Percentiles rank a stretch among this genome's conserved stretches.
These are phyloP conservation scores for Brachionichthys hirsutus DNA, from an alignment of 2,113 vertebrate genomes.

Conservation along the genomic window DNA sequence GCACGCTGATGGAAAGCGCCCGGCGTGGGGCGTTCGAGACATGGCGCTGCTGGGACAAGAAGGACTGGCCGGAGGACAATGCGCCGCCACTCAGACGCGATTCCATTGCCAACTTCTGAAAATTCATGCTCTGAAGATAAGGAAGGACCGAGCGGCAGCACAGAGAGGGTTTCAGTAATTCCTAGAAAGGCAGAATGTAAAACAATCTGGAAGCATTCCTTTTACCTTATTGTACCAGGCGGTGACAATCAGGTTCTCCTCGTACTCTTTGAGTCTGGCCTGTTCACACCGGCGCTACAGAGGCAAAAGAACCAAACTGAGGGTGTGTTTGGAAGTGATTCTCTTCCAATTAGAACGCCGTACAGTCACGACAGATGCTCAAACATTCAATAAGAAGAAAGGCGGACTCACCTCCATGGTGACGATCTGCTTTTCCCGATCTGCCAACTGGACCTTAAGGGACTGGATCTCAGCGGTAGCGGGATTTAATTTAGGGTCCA, in stretches of 20 bases:
- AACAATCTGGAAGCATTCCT: neutral
- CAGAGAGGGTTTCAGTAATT: neutral
- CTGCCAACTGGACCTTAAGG: constrained; percentile 86
- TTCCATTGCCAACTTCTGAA: constrained; percentile 93
- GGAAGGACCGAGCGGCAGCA: neutral
- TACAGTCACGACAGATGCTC: neutral
- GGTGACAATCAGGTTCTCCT: constrained; percentile 95
- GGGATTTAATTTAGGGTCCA: constrained; percentile 96
- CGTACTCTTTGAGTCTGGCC: constrained; percentile 89
- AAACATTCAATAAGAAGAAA: neutral
- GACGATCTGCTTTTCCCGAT: constrained; percentile 89
- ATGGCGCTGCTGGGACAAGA: constrained; percentile 91
- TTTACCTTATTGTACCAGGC: constrained; percentile 97
- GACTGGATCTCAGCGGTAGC: constrained; percentile 94
- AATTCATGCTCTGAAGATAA: constrained; percentile 84
- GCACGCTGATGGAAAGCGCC: constrained; percentile 81
- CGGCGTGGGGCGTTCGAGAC: constrained; percentile 85
- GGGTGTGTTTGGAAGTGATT: too few species aligned
- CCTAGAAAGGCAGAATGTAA: neutral
- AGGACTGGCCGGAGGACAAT: constrained; percentile 82
- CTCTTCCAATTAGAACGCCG: neutral
- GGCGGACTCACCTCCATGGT: constrained; percentile 82
- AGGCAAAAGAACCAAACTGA: constrained; percentile 5
- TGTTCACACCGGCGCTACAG: constrained; percentile 88
- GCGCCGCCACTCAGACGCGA: constrained; percentile 80